Percentiles rank a stretch among this genome's conserved stretches.
Evolutionary conservation across 2,888 invertebrate species (phyloP).

Genomic region (Phasia obesa): DNA sequence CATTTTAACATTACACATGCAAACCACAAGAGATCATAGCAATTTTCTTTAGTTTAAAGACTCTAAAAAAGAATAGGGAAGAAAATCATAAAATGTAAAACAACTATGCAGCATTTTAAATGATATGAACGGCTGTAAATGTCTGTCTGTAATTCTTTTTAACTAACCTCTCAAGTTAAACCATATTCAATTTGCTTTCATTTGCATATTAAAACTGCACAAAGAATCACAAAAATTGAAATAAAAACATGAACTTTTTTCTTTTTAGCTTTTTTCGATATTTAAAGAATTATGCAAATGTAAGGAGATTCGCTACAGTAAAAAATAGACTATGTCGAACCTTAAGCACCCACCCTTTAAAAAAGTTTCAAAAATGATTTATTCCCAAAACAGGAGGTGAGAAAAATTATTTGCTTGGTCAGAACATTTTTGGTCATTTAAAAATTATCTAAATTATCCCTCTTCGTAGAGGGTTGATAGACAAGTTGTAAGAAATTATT

Average conservation of each 20-base stretch:
- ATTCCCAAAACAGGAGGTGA: too few species aligned
- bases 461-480: too few species aligned
- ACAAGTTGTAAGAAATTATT: too few species aligned
- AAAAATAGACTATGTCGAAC: not conserved
- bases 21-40: conserved; percentile 45
- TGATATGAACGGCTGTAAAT: conserved; percentile 8
- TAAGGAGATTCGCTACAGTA: conserved; percentile 27
- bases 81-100: conserved; percentile 32
- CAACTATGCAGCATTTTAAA: conserved; percentile 34
- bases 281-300: conserved; percentile 70
- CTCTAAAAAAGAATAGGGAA: not conserved
- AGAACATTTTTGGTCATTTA: too few species aligned
- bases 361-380: not conserved
- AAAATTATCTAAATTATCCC: too few species aligned
- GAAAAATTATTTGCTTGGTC: too few species aligned
- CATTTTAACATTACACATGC: conserved; percentile 60
- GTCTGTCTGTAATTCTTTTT: conserved; percentile 22
- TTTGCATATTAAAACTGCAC: conserved; percentile 75
- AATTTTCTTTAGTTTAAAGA: conserved; percentile 29
- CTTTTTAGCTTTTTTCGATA: conserved; percentile 61
- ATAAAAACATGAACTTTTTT: conserved; percentile 39
- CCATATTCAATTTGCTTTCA: conserved; percentile 78
- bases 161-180: conserved; percentile 63
- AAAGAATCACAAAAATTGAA: conserved; percentile 34
- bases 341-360: not conserved